These are phyloP conservation scores for Latrodectus elegans DNA, from an alignment of 2,888 invertebrate species.

Conservation along the genomic window DNA sequence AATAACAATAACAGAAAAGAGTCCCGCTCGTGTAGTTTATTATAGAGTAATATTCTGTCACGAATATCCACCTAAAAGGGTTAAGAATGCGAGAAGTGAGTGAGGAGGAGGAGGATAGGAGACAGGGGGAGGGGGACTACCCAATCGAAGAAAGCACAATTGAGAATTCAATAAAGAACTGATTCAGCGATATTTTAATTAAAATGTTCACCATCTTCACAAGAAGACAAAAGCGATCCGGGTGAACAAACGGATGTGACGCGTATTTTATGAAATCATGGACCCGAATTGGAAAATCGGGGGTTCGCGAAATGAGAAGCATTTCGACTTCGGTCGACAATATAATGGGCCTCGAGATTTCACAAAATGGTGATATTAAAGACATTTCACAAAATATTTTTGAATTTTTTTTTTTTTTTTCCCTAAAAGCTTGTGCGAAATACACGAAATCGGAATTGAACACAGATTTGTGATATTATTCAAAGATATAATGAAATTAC, in stretches of 20 bases:
- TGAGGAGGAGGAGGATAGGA: background rate
- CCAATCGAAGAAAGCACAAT: constrained; percentile 48
- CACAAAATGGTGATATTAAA: background rate
- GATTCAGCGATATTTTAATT: constrained; percentile 59
- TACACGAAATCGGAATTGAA: too few species aligned
- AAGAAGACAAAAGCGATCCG: constrained; percentile 11
- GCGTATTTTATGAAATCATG: too few species aligned
- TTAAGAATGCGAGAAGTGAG: constrained; percentile 48
- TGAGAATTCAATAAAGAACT: constrained; percentile 48
- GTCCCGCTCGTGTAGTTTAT: constrained; percentile 59
- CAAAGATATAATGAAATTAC: too few species aligned
- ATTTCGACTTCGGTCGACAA: background rate
- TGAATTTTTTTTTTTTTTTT: background rate
- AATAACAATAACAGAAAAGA: constrained; percentile 68
- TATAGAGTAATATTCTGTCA: constrained; percentile 63
- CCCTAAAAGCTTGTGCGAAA: too few species aligned
- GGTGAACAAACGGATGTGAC: background rate
- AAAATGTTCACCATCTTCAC: constrained; percentile 34
- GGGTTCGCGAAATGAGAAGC: background rate
- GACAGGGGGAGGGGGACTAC: background rate
- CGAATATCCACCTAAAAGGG: constrained; percentile 48
- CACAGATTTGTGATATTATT: too few species aligned
- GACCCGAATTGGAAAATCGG: constrained; percentile 34
- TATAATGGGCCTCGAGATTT: background rate
- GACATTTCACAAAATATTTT: background rate